Base-by-base conservation (phyloP, 2,888 invertebrate species). In the Eulithis prunata region DNA sequence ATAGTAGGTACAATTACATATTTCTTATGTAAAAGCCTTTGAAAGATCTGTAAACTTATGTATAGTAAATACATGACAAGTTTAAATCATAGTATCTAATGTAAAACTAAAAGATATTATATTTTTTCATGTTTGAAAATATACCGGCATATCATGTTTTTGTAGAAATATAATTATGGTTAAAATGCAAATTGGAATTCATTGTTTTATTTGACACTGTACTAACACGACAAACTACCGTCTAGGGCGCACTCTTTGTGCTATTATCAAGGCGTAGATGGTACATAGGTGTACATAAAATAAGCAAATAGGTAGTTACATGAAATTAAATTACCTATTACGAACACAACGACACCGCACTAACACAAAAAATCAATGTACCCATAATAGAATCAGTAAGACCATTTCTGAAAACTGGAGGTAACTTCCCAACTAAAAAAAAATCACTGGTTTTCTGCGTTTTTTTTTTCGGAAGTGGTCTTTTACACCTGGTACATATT, bases 131-230 rank as follows among this genome's bases (percentile, higher is more conserved):
- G 78, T 75, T 79, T 79, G 78, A 78, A 78, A 75, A 78, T 69
- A 67, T 57, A 66, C 77, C 80, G 77, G 87, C 90, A 91, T 91
- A 91, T 91, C 91, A 90, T 85, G 89, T 90, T 90, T 64, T 90
- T 89, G 78, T 90, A 89, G 87, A 86, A 83, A 87, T 88, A 89
- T 84, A 88, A 88, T 21, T 84, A 88, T 84, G 78, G 79, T 85
- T 87, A 86, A 54, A 78, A 80, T 78, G 78, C 78, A 81, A 83
- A 78, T 78, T 75, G 36, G n/a, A 52, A 49, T 41, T 10, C 11
- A 51, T 67, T 58, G 58, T 69, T 69, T 70, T 55, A 56, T 63
- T 61, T 49, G 11, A 49, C 21, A 49, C 49, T 21, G 21, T 11
- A 47, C 14, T 10, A 47, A 21, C 2, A 0, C n/a, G 13, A 28